Conservation (phyloP, 2,888 invertebrate genomes). For the Lasioglossum lativentre region DNA sequence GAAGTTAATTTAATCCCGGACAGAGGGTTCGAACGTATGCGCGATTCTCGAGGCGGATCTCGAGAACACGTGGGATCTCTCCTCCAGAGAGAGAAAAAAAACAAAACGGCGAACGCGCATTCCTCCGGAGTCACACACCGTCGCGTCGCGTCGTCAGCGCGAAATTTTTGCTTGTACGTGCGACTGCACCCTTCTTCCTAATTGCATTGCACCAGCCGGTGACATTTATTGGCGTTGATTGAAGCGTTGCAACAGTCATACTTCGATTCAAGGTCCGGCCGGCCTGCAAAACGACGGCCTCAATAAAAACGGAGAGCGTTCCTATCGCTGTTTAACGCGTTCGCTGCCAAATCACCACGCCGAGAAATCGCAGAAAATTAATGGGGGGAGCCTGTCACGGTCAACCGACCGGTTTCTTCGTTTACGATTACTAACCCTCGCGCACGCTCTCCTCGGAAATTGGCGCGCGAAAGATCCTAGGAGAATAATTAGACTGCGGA, state of each 20-base stretch:
- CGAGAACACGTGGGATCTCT: not conserved
- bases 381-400: not conserved
- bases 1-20: slow-evolving; percentile 5
- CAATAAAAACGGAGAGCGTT: slow-evolving; percentile 72
- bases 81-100: not conserved
- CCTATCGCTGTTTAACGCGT: slow-evolving; percentile 55
- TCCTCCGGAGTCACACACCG: slow-evolving; percentile 3
- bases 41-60: not conserved
- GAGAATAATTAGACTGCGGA: too few relatives aligned
- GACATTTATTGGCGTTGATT: slow-evolving; percentile 80
- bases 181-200: slow-evolving; percentile 75
- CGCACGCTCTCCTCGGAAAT: not conserved
- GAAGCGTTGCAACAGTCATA: slow-evolving; percentile 77
- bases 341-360: not conserved
- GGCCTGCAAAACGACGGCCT: slow-evolving; percentile 69
- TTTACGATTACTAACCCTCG: not conserved
- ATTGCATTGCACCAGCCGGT: slow-evolving; percentile 76
- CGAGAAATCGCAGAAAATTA: slow-evolving; percentile 9
- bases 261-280: slow-evolving; percentile 78
- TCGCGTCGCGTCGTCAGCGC: too few relatives aligned
- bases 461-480: too few relatives aligned
- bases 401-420: not conserved
- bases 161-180: slow-evolving; percentile 33
- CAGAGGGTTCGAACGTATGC: not conserved
- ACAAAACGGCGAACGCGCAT: not conserved